phyloP scores from a whole-genome alignment of 2,797 vertebrate genomes.

The Chaetodon trifasciatus region DNA sequence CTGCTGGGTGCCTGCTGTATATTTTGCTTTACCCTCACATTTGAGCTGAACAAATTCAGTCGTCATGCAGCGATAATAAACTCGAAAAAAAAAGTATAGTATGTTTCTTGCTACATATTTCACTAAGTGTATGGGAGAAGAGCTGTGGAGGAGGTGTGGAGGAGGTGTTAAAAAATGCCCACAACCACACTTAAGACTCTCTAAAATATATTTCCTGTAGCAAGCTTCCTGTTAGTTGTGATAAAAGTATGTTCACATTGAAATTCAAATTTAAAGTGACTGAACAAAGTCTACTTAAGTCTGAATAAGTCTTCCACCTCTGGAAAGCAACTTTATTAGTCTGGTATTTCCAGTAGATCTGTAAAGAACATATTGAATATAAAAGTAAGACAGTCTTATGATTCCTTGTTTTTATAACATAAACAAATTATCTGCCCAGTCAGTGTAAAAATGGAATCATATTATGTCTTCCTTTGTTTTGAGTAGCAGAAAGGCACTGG shows the following conservation, averaged over 20 bases:
- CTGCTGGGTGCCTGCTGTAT: slow-evolving; percentile 5
- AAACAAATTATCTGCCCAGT: slow-evolving; percentile 16
- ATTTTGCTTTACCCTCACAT: slow-evolving; percentile 8
- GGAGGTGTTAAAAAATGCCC: slow-evolving; percentile 18
- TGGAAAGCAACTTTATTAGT: slow-evolving; percentile 10
- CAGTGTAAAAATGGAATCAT: slow-evolving; percentile 30
- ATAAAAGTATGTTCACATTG: background rate
- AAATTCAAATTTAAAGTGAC: background rate
- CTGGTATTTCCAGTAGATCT: slow-evolving; percentile 32
- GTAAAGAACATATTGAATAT: background rate
- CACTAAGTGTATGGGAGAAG: background rate
- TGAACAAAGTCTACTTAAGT: background rate
- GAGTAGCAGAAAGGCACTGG: slow-evolving; percentile 22
- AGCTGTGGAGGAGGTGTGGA: slow-evolving; percentile 14
- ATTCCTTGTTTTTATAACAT: background rate
- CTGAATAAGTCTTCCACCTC: background rate
- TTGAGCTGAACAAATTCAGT: slow-evolving; percentile 4
- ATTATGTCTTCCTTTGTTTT: slow-evolving; percentile 30
- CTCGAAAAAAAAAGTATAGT: background rate
- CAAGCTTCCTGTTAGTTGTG: slow-evolving; percentile 4
- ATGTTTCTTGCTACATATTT: slow-evolving; percentile 14
- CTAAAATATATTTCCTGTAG: slow-evolving; percentile 28
- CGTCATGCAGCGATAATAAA: background rate
- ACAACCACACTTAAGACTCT: slow-evolving; percentile 17
- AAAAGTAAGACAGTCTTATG: background rate